Base-by-base conservation (phyloP, 2,888 invertebrate genomes). In the Phlogophora meticulosa region DNA sequence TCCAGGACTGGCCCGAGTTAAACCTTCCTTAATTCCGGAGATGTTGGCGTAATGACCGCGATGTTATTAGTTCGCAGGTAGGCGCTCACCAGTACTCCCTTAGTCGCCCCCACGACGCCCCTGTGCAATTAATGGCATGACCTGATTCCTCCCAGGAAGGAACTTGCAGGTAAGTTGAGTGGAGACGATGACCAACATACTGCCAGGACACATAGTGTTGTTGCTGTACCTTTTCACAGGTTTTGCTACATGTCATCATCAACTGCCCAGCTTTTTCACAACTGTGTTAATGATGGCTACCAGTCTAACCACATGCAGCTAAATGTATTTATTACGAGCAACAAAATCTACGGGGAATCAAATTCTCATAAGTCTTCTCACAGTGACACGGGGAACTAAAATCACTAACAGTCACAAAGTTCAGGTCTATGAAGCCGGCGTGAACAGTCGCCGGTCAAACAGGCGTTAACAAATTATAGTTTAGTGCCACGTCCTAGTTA, bases 1-100 rank as follows among this genome's bases (percentile, higher is more conserved):
- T 40, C 57, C 55, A 42, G 13, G 24, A 9, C 17, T 22, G 36
- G n/a, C 20, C 28, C 32, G 17, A 61, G 55, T 64, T 72, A 77
- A 73, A 53, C 72, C 49, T 10, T 24, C 42, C 72, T 36, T 77
- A 58, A 73, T 49, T 11, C 63, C 43, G 42, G 57, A 42, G 45
- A 38, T 63, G 36, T 71, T 9, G 22, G 32, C 46, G 36, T 72
- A 71, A 76, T 63, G 43, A 53, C 77, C 45, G 48, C 63, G 40
- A 48, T 53, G 63, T 63, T 57, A 72, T 67, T 66, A 73, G 63
- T 28, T 49, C 20, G 36, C 53, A 45, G 77, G 73, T 46, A 53
- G 43, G 15, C 34, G 71, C 51, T 51, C 28, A 9, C 15, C 13
- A 10, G 63, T 63, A 57, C 55, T 53, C 72, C 72, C 36, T 22